Conservation (phyloP, 35 echinoderm and acorn worm species). For the Strongylocentrotus purpuratus region DNA sequence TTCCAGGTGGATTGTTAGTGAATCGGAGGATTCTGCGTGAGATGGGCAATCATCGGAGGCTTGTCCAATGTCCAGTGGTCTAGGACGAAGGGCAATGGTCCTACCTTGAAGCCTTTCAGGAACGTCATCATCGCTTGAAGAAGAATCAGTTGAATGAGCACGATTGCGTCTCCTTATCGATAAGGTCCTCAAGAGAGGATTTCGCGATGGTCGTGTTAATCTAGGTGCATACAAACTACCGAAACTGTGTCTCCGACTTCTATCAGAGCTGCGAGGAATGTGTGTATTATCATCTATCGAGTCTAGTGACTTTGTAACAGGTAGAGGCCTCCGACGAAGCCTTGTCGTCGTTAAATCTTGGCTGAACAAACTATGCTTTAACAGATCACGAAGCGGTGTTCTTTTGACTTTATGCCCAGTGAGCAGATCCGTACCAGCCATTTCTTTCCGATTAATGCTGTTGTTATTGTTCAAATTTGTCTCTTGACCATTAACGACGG, state of each 20-base stretch:
- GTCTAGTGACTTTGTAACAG: slow-evolving; percentile 30
- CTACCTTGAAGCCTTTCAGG: neutral
- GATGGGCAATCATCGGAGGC: neutral
- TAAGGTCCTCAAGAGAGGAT: neutral
- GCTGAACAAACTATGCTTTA: slow-evolving; percentile 39
- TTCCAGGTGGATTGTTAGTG: neutral
- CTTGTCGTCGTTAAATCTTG: neutral
- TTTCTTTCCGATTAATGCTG: neutral
- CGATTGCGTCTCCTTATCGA: neutral
- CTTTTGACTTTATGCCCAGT: slow-evolving; percentile 23
- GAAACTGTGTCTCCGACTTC: neutral
- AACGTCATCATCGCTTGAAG: neutral
- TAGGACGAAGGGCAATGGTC: neutral
- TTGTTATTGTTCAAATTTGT: slow-evolving; percentile 34
- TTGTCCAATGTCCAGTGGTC: neutral
- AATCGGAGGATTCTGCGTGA: neutral
- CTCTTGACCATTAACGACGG: neutral
- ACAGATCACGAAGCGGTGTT: slow-evolving; percentile 23
- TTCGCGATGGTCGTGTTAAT: neutral
- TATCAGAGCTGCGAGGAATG: neutral
- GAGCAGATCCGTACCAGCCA: neutral
- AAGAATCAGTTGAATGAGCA: neutral
- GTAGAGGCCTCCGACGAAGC: neutral
- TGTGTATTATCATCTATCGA: neutral
- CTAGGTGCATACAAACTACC: neutral